A percentile compares a stretch with the other conserved stretches of the same genome.
phyloP scores from a whole-genome alignment of 2,113 vertebrate species.

The Crotalus horridus region DNA sequence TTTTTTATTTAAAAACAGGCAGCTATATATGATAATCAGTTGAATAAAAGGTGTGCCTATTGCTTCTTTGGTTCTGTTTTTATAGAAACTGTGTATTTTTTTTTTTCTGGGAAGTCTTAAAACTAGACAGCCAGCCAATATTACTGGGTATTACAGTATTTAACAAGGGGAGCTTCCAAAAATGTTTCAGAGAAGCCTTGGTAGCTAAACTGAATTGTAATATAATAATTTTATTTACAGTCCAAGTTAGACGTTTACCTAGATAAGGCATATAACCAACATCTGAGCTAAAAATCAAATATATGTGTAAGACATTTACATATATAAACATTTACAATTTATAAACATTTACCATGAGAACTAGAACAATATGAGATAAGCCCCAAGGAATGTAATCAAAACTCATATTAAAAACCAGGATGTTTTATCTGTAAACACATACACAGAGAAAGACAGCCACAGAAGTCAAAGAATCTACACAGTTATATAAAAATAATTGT shows the following conservation, averaged over 20 bases:
- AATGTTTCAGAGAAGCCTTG: neutral
- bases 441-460: neutral
- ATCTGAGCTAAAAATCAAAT: neutral
- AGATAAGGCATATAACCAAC: neutral
- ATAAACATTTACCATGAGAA: neutral
- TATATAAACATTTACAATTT: neutral
- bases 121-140: neutral
- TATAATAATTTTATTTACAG: neutral
- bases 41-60: neutral
- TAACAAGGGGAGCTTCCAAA: neutral
- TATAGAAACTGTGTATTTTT: neutral
- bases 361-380: neutral
- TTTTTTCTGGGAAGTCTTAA: too few species aligned
- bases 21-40: neutral
- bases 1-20: neutral
- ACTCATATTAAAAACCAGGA: neutral
- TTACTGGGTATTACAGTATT: neutral
- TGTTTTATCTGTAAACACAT: neutral
- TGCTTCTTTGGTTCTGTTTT: neutral
- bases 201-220: neutral
- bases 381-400: neutral
- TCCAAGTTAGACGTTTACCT: neutral
- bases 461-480: neutral
- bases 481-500: neutral
- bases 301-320: neutral